Base-by-base conservation (phyloP, 2,888 invertebrate species). In the Metallyticus violacea region DNA sequence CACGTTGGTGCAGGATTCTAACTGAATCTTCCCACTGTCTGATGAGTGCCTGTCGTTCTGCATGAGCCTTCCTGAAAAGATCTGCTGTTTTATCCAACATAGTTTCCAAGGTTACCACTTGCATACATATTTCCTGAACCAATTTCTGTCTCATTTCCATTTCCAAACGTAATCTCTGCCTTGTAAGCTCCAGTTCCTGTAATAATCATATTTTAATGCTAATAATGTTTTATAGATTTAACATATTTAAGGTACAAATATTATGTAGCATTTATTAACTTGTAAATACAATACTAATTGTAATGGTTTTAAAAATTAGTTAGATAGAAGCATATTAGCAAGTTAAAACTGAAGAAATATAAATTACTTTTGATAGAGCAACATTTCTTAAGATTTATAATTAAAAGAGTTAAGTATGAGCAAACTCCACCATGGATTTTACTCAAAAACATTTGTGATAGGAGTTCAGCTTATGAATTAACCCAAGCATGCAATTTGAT, bases 21-120 rank as follows among this genome's bases (percentile, higher is more conserved):
- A 96, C 95, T 1, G 96, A 94, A 79, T 93, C 93, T 81, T 95
- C 94, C 96, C 96, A 97, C 89, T 95, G 96, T 1, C 92, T 91
- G 90, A 96, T 94, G 92, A 96, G 93, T 88, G 94, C 93, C 62
- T 94, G 94, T 22, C 96, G 93, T 90, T 96, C 92, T 88, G 93
- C 93, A 86, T 93, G 93, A 2, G 92, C 92, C 76, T 93, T 90
- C 4, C 91, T 90, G 89, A 93, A 93, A 6, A 93, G 89, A 86
- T 92, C 91, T 0, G 93, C 92, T 0, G 93, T 93, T 85, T 92
- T 91, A 88, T 93, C 92, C n/a, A 94, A 90, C 86, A 92, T 92
- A 88, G 93, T 92, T 89, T 95, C 95, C 88, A 93, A 91, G 85
- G 93, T 93, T 30, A 91, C 91, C 78, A 93, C 92, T 87, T 94